These are phyloP conservation scores for Eubasilissa splendida DNA, from an alignment of 2,888 invertebrate species.

Conservation along the genomic window DNA sequence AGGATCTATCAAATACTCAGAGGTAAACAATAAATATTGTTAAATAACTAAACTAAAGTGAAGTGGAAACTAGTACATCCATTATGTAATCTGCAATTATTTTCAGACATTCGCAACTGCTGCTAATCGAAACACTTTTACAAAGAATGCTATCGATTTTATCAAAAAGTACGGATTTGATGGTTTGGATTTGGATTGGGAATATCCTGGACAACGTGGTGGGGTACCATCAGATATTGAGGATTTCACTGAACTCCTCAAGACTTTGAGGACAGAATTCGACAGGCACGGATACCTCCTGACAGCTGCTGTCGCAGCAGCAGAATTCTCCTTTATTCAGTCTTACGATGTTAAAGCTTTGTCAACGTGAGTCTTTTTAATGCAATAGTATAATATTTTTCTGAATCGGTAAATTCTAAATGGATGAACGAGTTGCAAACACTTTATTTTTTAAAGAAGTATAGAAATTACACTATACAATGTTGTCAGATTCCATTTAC, in stretches of 20 bases:
- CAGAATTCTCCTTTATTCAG: slow-evolving; percentile 66
- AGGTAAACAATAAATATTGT: slow-evolving; percentile 61
- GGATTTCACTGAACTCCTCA: slow-evolving; percentile 72
- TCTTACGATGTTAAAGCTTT: slow-evolving; percentile 76
- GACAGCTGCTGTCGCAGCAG: slow-evolving; percentile 76
- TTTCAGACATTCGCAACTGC: slow-evolving; percentile 37
- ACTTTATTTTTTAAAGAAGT: too few relatives aligned
- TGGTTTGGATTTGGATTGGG: slow-evolving; percentile 75
- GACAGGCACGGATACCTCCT: slow-evolving; percentile 70
- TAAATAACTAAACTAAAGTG: not conserved
- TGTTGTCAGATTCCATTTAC: too few relatives aligned
- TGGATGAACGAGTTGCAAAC: too few relatives aligned
- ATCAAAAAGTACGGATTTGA: slow-evolving; percentile 67
- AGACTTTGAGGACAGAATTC: slow-evolving; percentile 73
- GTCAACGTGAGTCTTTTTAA: slow-evolving; percentile 64
- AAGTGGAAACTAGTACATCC: not conserved
- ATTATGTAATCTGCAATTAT: not conserved
- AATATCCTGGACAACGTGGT: slow-evolving; percentile 70
- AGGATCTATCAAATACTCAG: slow-evolving; percentile 75
- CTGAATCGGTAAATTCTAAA: too few relatives aligned
- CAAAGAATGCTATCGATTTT: slow-evolving; percentile 72
- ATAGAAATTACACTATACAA: too few relatives aligned
- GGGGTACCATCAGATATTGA: slow-evolving; percentile 64
- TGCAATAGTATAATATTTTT: not conserved
- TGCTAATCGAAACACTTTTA: slow-evolving; percentile 66